Percentiles rank a stretch among this genome's conserved stretches.
Conservation (phyloP, 1,140 invertebrate species). For the Monomorium pharaonis region DNA sequence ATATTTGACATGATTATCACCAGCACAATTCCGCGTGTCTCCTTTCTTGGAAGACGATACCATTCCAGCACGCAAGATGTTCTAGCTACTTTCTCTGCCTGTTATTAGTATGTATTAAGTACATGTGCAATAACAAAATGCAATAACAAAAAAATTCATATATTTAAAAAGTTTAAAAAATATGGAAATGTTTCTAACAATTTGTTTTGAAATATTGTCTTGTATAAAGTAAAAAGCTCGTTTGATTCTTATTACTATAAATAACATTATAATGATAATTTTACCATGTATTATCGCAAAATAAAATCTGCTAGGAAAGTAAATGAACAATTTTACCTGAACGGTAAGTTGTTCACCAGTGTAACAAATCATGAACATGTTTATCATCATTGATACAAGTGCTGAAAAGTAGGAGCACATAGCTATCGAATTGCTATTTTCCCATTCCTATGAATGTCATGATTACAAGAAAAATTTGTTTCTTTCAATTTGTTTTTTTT, state of each 20-base stretch:
- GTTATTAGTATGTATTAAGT: constrained; percentile 12
- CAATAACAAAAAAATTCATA: background rate
- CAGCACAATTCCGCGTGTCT: constrained; percentile 60
- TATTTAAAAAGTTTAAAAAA: background rate
- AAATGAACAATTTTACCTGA: constrained; percentile 52
- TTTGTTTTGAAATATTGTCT: background rate
- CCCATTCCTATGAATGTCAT: constrained; percentile 61
- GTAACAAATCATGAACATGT: constrained; percentile 67
- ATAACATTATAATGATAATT: too few relatives aligned
- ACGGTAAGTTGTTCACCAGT: constrained; percentile 67
- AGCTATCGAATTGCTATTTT: constrained; percentile 50
- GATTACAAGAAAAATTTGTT: background rate
- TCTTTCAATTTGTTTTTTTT: constrained; percentile 1
- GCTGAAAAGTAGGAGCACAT: constrained; percentile 40
- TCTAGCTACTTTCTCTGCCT: constrained; percentile 64
- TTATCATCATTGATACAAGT: constrained; percentile 59
- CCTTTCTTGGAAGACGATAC: constrained; percentile 64
- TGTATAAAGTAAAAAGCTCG: background rate
- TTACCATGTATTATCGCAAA: too few relatives aligned
- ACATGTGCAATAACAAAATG: background rate
- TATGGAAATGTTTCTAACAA: background rate
- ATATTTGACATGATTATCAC: constrained; percentile 68
- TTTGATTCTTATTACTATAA: too few relatives aligned
- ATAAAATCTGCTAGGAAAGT: background rate
- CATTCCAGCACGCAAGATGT: constrained; percentile 61